Conservation (phyloP, 1,140 invertebrate genomes). For the Nephotettix cincticeps region DNA sequence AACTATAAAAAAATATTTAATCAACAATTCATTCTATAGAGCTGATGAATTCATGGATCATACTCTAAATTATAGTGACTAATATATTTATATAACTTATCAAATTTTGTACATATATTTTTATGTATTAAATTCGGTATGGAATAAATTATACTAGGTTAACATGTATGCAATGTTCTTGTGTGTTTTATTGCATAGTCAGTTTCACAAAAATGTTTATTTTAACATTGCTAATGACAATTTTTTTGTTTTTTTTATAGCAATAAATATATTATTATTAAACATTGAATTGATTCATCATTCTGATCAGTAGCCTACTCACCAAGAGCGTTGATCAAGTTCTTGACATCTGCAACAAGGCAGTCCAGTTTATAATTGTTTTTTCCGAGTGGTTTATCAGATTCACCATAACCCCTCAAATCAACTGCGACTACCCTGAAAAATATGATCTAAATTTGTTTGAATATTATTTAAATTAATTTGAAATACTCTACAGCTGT, state of each 20-base stretch:
- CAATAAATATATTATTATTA: neutral
- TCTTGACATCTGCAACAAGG: constrained; percentile 59
- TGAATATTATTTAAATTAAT: too few species aligned
- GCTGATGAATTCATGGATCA: too few species aligned
- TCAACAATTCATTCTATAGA: too few species aligned
- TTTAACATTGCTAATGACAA: neutral
- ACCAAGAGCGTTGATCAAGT: constrained; percentile 60
- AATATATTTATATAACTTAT: too few species aligned
- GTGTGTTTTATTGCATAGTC: neutral
- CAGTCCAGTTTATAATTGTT: constrained; percentile 54
- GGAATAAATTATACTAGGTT: neutral
- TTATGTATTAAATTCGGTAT: neutral
- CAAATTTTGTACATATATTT: too few species aligned
- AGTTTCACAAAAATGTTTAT: neutral
- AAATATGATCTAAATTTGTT: too few species aligned
- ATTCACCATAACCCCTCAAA: constrained; percentile 66
- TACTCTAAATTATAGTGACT: too few species aligned
- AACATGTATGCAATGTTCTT: neutral
- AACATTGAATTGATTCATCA: too few species aligned
- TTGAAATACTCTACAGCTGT: too few species aligned
- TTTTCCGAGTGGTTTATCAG: constrained; percentile 59
- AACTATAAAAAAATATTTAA: too few species aligned
- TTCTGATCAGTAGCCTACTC: too few species aligned
- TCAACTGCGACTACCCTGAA: constrained; percentile 67
- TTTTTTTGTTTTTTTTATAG: neutral